phyloP scores from a whole-genome alignment of 2,113 vertebrate genomes.

The Machaerirhynchus nigripectus region DNA sequence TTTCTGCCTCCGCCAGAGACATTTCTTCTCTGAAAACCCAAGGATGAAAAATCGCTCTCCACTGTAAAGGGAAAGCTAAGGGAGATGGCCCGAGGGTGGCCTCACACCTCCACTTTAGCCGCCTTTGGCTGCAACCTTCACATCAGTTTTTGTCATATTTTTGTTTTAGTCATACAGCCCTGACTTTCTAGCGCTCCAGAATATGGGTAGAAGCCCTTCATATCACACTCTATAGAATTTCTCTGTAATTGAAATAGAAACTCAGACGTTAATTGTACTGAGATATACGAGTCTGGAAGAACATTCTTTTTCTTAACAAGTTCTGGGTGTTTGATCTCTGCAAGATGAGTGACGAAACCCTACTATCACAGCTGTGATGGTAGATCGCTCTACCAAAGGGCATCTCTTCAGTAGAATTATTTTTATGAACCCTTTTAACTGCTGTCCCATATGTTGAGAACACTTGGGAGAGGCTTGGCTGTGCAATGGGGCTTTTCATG shows the following conservation, averaged over 20 bases:
- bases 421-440: constrained; percentile 26
- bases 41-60: neutral
- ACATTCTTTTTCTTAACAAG: neutral
- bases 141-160: neutral
- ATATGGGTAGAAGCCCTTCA: neutral
- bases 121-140: neutral
- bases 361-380: neutral
- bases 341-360: neutral
- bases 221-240: neutral
- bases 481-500: neutral
- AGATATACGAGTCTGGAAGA: neutral
- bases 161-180: neutral
- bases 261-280: neutral
- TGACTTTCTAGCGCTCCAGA: neutral
- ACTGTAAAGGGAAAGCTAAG: neutral
- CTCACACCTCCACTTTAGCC: neutral
- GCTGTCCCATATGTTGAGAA: neutral
- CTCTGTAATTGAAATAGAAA: neutral
- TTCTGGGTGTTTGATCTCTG: constrained; percentile 9
- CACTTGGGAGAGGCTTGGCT: neutral
- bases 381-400: neutral
- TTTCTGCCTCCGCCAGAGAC: neutral
- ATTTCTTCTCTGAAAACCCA: neutral
- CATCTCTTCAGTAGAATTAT: neutral
- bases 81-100: neutral